These are phyloP conservation scores for Eledone cirrhosa DNA, from an alignment of 2,888 invertebrate species.

Conservation along the genomic window DNA sequence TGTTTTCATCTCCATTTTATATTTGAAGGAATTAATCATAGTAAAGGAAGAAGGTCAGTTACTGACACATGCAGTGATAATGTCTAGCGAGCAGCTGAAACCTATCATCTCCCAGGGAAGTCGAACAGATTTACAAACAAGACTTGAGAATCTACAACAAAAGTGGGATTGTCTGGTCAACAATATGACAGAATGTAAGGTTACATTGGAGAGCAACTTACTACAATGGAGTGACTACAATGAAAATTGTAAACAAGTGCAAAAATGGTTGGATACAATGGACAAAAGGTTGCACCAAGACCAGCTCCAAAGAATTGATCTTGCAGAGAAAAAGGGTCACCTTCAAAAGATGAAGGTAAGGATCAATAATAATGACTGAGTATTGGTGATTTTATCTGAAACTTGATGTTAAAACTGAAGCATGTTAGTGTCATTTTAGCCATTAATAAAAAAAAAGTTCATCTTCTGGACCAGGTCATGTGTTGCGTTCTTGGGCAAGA, in stretches of 20 bases:
- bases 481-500: no score
- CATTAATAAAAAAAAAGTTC: no score
- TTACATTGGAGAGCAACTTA: slow-evolving; percentile 86
- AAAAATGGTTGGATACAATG: slow-evolving; percentile 93
- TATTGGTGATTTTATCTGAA: no score
- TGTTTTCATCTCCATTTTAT: no score
- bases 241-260: slow-evolving; percentile 90
- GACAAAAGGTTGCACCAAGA: slow-evolving; percentile 77
- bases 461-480: no score
- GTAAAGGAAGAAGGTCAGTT: slow-evolving; percentile 92
- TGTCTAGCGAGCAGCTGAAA: slow-evolving; percentile 87
- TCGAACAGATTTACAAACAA: slow-evolving; percentile 85
- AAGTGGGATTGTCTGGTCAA: slow-evolving; percentile 85
- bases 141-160: slow-evolving; percentile 83
- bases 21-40: slow-evolving; percentile 80
- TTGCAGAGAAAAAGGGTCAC: slow-evolving; percentile 63
- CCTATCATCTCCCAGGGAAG: slow-evolving; percentile 90
- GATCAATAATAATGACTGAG: no score
- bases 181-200: slow-evolving; percentile 89
- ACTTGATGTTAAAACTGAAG: no score
- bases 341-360: slow-evolving; percentile 62
- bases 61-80: slow-evolving; percentile 87
- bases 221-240: slow-evolving; percentile 92
- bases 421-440: no score
- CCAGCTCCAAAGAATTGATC: slow-evolving; percentile 58